Conservation (phyloP, 2,113 vertebrate genomes). For the Albula goreensis region DNA sequence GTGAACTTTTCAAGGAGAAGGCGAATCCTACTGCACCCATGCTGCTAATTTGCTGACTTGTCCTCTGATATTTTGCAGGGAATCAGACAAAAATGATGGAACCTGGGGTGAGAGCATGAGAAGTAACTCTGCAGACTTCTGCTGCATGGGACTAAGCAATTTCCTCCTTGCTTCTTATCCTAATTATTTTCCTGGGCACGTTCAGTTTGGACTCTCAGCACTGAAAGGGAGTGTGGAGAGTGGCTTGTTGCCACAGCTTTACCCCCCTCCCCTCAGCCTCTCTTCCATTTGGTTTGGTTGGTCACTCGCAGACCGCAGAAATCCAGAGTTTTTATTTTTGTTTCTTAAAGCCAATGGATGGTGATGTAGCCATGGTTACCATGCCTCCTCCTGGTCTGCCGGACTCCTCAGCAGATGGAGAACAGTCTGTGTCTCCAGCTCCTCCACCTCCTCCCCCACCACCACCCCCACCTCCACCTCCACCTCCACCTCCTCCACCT, state of each 20-base stretch:
- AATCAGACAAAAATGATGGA: not conserved
- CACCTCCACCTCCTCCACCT: conserved; percentile 38
- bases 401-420: not conserved
- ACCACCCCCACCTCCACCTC: conserved; percentile 15
- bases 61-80: not conserved
- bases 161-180: not conserved
- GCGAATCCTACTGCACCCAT: not conserved
- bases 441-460: conserved; percentile 12
- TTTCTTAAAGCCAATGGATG: conserved; percentile 18
- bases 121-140: not conserved
- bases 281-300: not conserved
- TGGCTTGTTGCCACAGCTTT: not conserved
- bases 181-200: not conserved
- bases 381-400: conserved; percentile 4
- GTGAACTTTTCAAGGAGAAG: not conserved
- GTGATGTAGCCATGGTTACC: conserved; percentile 8
- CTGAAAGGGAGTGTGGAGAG: not conserved
- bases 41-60: not conserved
- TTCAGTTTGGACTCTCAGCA: not conserved
- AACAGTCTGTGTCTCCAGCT: conserved; percentile 11
- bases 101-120: not conserved
- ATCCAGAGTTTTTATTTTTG: not conserved
- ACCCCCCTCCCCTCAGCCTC: not conserved
- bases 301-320: not conserved
- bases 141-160: not conserved